These are phyloP conservation scores for Pyrocephalus nanus DNA, from an alignment of 2,797 vertebrate genomes.

Conservation along the genomic window DNA sequence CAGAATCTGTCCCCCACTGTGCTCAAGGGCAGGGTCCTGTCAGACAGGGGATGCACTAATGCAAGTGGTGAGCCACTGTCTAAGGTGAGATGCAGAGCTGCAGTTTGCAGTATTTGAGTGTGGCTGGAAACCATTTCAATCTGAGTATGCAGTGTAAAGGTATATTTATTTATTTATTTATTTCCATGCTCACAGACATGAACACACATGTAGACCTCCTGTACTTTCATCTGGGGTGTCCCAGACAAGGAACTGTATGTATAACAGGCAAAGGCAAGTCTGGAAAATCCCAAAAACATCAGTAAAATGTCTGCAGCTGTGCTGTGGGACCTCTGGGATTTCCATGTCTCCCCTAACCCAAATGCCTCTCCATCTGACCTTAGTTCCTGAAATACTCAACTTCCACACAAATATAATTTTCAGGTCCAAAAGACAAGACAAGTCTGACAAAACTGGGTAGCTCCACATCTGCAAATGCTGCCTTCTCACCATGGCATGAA, in stretches of 20 bases:
- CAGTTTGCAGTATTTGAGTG: background rate
- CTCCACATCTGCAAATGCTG: background rate
- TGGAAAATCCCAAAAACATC: background rate
- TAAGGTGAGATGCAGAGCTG: background rate
- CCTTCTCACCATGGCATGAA: accelerated
- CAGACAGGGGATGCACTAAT: accelerated
- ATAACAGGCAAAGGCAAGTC: background rate
- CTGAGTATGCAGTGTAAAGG: background rate
- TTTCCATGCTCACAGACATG: accelerated
- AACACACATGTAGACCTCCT: background rate
- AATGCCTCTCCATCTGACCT: background rate
- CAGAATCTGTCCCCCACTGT: accelerated
- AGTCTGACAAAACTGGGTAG: background rate
- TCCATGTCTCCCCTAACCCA: background rate
- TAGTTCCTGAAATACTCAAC: background rate
- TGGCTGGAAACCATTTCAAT: background rate
- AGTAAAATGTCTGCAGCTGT: background rate
- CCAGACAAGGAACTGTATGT: background rate
- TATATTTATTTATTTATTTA: background rate
- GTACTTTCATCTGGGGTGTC: background rate
- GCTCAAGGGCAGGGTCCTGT: accelerated
- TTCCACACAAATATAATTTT: background rate
- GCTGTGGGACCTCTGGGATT: background rate
- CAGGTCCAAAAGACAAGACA: background rate
- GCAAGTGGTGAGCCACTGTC: background rate